Evolutionary conservation across 2,888 invertebrate species (phyloP).

Genomic region (Metallyticus violacea): DNA sequence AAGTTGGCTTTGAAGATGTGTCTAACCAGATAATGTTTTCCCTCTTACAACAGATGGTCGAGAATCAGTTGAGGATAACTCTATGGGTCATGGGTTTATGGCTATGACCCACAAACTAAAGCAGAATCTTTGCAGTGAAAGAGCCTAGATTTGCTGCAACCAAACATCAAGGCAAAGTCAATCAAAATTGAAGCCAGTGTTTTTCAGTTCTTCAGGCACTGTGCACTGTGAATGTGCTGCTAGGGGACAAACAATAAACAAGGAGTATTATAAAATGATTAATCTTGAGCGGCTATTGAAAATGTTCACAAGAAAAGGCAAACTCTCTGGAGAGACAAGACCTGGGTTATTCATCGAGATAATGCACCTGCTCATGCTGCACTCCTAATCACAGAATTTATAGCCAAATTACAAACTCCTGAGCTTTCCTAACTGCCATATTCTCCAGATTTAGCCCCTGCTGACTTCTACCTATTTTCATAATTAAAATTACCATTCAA

Average conservation of each 20-base stretch:
- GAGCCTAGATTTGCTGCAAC: not conserved
- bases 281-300: not conserved
- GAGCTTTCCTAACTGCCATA: not conserved
- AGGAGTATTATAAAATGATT: not conserved
- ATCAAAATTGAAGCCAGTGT: not conserved
- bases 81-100: not conserved
- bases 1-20: too few relatives aligned
- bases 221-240: not conserved
- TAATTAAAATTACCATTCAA: not conserved
- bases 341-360: too few relatives aligned
- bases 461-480: not conserved
- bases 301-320: not conserved
- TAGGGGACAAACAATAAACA: not conserved
- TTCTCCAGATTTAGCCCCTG: too few relatives aligned
- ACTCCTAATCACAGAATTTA: not conserved
- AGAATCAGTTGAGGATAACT: too few relatives aligned
- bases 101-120: not conserved
- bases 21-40: too few relatives aligned
- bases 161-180: not conserved
- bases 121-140: not conserved
- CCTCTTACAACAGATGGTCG: too few relatives aligned
- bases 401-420: not conserved
- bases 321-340: not conserved
- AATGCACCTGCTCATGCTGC: not conserved
- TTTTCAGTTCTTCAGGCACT: not conserved